Evolutionary conservation across 2,888 invertebrate genomes (phyloP).

Genomic region (Aphelenchoides bicaudatus): DNA sequence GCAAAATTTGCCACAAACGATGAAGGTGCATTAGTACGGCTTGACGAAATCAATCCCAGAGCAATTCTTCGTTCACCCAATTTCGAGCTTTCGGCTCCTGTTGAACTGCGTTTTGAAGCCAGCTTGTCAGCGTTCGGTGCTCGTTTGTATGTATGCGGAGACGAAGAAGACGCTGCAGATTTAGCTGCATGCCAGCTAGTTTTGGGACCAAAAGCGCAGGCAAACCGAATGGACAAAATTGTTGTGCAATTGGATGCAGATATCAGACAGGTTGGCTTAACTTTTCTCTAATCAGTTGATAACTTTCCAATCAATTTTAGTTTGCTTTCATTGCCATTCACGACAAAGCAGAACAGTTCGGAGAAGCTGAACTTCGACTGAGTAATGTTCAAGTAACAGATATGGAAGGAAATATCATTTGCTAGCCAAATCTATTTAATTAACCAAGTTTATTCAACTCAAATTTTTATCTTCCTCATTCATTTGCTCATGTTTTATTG

Average conservation of each 20-base stretch:
- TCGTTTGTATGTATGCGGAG: slow-evolving; percentile 36
- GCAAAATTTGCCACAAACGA: neutral
- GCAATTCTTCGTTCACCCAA: slow-evolving; percentile 37
- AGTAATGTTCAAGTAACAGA: slow-evolving; percentile 21
- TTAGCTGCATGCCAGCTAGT: slow-evolving; percentile 32
- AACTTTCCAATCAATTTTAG: too few species aligned
- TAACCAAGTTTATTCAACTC: too few species aligned
- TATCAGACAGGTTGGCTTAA: too few species aligned
- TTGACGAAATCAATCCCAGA: slow-evolving; percentile 17
- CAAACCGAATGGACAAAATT: slow-evolving; percentile 27
- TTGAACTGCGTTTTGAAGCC: slow-evolving; percentile 36
- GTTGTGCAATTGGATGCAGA: slow-evolving; percentile 39
- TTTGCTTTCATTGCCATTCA: slow-evolving; percentile 52
- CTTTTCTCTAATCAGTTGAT: too few species aligned
- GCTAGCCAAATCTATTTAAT: slow-evolving; percentile 17
- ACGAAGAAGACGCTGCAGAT: slow-evolving; percentile 31
- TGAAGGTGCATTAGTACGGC: slow-evolving; percentile 16
- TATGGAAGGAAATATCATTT: slow-evolving; percentile 21
- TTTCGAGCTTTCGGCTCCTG: slow-evolving; percentile 33
- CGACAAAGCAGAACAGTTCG: slow-evolving; percentile 42
- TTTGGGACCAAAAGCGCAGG: slow-evolving; percentile 34
- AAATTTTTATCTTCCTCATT: too few species aligned
- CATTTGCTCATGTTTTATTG: too few species aligned
- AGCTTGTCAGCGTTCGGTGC: slow-evolving; percentile 37
- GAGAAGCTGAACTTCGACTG: slow-evolving; percentile 24